Percentiles rank a stretch among this genome's conserved stretches.
Evolutionary conservation across 2,113 vertebrate species (phyloP).

Genomic region (Drymodes brunneopygia): DNA sequence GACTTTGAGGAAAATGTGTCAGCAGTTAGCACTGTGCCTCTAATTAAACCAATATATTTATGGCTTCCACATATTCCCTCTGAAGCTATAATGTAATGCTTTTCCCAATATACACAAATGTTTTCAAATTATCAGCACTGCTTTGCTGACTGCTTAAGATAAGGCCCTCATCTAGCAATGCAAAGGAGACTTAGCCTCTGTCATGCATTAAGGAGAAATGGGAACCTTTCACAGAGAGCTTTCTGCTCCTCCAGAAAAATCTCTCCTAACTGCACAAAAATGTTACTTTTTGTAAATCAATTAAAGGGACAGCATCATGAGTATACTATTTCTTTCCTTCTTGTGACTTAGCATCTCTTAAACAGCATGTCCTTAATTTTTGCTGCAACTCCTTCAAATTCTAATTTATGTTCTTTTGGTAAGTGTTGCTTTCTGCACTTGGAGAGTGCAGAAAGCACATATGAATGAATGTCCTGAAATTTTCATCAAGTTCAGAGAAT

Average conservation of each 20-base stretch:
- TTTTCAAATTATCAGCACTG: background rate
- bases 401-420: background rate
- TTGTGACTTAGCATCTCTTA: background rate
- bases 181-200: background rate
- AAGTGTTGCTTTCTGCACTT: background rate
- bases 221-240: background rate
- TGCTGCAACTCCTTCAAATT: background rate
- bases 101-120: background rate
- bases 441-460: background rate
- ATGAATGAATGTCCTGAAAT: background rate
- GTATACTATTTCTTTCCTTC: background rate
- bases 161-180: background rate
- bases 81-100: background rate
- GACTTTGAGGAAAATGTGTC: background rate
- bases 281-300: background rate
- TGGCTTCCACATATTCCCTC: background rate
- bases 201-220: background rate
- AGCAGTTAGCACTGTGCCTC: background rate
- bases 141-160: conserved; percentile 18
- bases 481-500: background rate
- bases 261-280: background rate
- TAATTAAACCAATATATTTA: conserved; percentile 29
- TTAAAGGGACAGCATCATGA: background rate
- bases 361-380: background rate
- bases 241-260: background rate